Evolutionary conservation across 2,888 invertebrate species (phyloP).

Genomic region (Gastracanthus pulcherrimus): DNA sequence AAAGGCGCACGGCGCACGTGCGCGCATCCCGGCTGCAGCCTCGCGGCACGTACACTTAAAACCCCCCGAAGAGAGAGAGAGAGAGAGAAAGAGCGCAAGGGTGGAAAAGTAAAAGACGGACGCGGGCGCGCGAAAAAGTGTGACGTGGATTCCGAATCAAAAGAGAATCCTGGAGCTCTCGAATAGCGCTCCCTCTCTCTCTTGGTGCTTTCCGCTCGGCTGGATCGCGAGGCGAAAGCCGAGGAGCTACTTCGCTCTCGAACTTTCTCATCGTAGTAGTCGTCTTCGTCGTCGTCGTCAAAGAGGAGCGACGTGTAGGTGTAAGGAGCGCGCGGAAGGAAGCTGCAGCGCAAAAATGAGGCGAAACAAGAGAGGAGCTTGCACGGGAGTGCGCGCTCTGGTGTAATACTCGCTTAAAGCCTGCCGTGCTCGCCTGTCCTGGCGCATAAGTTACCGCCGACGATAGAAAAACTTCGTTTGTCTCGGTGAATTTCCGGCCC

Average conservation of each 20-base stretch:
- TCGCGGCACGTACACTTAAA: too few species aligned
- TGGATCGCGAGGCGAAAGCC: conserved; percentile 3
- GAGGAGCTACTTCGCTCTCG: not conserved
- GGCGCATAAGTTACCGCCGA: not conserved
- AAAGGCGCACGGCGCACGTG: conserved; percentile 5
- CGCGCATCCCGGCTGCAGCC: not conserved
- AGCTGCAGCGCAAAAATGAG: not conserved
- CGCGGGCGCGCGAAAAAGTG: not conserved
- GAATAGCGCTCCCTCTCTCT: too few species aligned
- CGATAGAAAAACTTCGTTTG: too few species aligned
- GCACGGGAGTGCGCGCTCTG: conserved; percentile 5
- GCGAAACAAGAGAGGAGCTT: conserved; percentile 25
- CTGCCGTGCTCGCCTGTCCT: not conserved
- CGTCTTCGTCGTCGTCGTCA: not conserved
- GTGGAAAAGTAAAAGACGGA: too few species aligned
- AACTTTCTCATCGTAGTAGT: conserved; percentile 9
- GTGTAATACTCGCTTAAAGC: not conserved
- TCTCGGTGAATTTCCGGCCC: too few species aligned
- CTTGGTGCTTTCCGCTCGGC: conserved; percentile 33
- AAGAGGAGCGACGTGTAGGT: not conserved
- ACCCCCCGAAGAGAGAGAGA: not conserved
- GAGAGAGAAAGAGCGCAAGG: not conserved
- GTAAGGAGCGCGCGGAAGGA: not conserved
- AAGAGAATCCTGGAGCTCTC: not conserved
- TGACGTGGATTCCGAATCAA: conserved; percentile 28